phyloP scores from a whole-genome alignment of 2,888 invertebrate genomes.

The Leptopterna dolabrata region DNA sequence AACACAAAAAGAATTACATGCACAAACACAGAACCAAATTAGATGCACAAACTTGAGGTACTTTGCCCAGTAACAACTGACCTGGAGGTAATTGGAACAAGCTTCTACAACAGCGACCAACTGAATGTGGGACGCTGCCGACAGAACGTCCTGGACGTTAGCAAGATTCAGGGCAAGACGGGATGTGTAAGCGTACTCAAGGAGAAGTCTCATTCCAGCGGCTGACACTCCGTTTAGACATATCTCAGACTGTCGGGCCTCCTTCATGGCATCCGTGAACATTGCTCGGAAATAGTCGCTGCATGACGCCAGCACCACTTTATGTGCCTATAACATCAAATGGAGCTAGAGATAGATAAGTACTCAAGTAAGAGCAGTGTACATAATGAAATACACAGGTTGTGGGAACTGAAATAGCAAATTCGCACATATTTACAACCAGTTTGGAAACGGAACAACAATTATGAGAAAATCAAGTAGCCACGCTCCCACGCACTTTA shows the following conservation, averaged over 20 bases:
- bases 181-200: slow-evolving; percentile 79
- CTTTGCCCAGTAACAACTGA: slow-evolving; percentile 55
- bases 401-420: too few species aligned
- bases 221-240: slow-evolving; percentile 76
- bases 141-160: slow-evolving; percentile 77
- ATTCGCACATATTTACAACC: too few species aligned
- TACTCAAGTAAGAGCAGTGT: background rate
- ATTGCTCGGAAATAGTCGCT: slow-evolving; percentile 82
- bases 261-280: slow-evolving; percentile 79
- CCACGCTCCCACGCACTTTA: too few species aligned
- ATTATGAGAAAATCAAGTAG: too few species aligned
- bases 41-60: too few species aligned
- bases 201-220: slow-evolving; percentile 73
- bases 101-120: slow-evolving; percentile 75
- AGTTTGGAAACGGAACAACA: too few species aligned
- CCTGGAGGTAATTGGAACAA: slow-evolving; percentile 74
- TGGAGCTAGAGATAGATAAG: background rate
- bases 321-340: slow-evolving; percentile 71
- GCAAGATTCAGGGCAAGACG: slow-evolving; percentile 73
- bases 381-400: background rate
- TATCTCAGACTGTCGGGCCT: slow-evolving; percentile 75
- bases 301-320: slow-evolving; percentile 77
- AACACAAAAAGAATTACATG: background rate
- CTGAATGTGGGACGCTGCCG: slow-evolving; percentile 77
- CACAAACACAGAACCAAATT: too few species aligned